A percentile compares a stretch with the other conserved stretches of the same genome.
These are phyloP conservation scores for Perca schrenkii DNA, from an alignment of 2,113 vertebrate genomes.

Conservation along the genomic window DNA sequence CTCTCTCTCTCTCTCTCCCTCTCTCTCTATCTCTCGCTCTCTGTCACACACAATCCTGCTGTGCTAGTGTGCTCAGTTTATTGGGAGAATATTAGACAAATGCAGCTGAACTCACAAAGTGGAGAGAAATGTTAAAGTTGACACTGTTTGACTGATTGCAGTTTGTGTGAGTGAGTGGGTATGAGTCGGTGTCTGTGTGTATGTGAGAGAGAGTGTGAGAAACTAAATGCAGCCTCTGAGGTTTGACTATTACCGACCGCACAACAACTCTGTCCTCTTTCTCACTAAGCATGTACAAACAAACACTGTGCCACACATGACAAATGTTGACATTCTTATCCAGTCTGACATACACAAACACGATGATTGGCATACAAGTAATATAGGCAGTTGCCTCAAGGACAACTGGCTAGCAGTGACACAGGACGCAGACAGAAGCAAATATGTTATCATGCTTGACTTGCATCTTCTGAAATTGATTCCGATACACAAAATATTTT, in stretches of 20 bases:
- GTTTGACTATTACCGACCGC: not conserved
- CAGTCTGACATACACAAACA: constrained; percentile 27
- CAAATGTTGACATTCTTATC: constrained; percentile 20
- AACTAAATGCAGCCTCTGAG: constrained; percentile 27
- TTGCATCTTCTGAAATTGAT: constrained; percentile 62
- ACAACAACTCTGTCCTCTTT: constrained; percentile 14
- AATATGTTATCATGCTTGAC: constrained; percentile 56
- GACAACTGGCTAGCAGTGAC: constrained; percentile 18
- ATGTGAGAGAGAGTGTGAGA: not conserved
- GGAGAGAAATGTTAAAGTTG: constrained; percentile 40
- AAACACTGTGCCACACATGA: constrained; percentile 13
- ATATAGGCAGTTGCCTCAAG: constrained; percentile 40
- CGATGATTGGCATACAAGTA: constrained; percentile 16
- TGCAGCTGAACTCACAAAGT: constrained; percentile 48
- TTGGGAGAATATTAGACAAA: constrained; percentile 61
- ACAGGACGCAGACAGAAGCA: constrained; percentile 26
- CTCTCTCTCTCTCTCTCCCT: not conserved
- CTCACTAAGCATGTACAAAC: not conserved
- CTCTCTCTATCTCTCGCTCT: not conserved
- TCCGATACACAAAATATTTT: constrained; percentile 56
- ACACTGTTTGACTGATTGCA: constrained; percentile 63
- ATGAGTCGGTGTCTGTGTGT: not conserved
- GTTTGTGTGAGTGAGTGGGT: constrained; percentile 13
- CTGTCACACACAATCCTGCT: constrained; percentile 26
- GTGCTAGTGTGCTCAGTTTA: constrained; percentile 34